These are phyloP conservation scores for Autographa gamma DNA, from an alignment of 2,888 invertebrate species.

Conservation along the genomic window DNA sequence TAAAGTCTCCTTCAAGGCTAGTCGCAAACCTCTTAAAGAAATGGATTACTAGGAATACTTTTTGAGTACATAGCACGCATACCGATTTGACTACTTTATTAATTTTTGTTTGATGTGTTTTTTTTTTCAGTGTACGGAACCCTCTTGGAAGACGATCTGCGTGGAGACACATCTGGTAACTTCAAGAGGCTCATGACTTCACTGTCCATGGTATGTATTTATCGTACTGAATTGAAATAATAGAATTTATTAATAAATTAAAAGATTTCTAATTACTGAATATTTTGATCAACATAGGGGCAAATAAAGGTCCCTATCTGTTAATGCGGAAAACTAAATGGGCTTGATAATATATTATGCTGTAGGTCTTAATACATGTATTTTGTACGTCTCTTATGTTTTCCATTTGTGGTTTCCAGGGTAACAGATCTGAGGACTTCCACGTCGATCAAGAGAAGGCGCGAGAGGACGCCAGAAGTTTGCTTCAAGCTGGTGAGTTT, in stretches of 20 bases:
- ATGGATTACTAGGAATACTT: not conserved
- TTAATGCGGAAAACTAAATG: no score
- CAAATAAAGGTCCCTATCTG: no score
- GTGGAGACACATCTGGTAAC: slow-evolving; percentile 96
- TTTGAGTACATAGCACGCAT: not conserved
- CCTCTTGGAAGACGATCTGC: slow-evolving; percentile 94
- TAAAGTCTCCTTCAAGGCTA: not conserved
- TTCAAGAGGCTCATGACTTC: slow-evolving; percentile 97
- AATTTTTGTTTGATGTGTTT: slow-evolving; percentile 10
- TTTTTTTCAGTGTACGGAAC: slow-evolving; percentile 92
- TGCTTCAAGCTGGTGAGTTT: slow-evolving; percentile 92
- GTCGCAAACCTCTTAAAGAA: not conserved
- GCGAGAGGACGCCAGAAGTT: slow-evolving; percentile 93
- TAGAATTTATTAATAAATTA: not conserved
- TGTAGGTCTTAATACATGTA: no score
- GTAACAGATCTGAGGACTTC: slow-evolving; percentile 94
- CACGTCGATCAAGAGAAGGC: slow-evolving; percentile 92
- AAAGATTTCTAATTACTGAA: no score
- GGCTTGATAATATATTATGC: no score
- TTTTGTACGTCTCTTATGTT: not conserved
- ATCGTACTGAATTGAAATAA: no score
- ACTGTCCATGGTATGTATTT: slow-evolving; percentile 90
- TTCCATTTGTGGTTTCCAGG: slow-evolving; percentile 78
- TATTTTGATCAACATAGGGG: no score
- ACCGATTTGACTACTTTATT: not conserved